A percentile compares a stretch with the other conserved stretches of the same genome.
These are phyloP conservation scores for Andrena fulva DNA, from an alignment of 2,888 invertebrate species.

Conservation along the genomic window DNA sequence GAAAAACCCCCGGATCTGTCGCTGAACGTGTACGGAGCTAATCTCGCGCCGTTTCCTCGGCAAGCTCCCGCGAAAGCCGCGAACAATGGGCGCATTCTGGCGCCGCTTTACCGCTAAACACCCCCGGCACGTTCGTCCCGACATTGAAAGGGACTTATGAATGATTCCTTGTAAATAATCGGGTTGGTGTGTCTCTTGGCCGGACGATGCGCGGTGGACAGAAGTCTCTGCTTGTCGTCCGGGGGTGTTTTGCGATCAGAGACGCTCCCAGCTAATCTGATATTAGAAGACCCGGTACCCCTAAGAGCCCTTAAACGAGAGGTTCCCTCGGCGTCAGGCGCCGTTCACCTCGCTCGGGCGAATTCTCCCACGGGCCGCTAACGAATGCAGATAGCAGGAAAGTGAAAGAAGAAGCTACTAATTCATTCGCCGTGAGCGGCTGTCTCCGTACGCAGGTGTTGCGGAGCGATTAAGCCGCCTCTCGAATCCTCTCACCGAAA, in stretches of 20 bases:
- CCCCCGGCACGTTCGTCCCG: constrained; percentile 22
- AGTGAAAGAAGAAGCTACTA: constrained; percentile 3
- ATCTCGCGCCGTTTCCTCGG: neutral
- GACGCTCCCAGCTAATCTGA: no score
- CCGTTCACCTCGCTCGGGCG: neutral
- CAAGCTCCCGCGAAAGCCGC: constrained; percentile 16
- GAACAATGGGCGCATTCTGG: constrained; percentile 54
- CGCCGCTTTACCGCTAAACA: constrained; percentile 50
- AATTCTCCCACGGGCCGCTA: neutral
- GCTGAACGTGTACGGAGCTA: neutral
- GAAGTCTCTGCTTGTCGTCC: neutral
- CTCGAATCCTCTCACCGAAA: constrained; percentile 19
- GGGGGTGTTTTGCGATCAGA: constrained; percentile 13
- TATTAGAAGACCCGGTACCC: no score
- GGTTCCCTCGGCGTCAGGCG: no score
- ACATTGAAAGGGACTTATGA: constrained; percentile 49
- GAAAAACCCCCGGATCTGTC: constrained; percentile 6
- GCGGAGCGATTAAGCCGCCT: constrained; percentile 32
- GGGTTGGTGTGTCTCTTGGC: neutral
- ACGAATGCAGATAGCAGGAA: neutral
- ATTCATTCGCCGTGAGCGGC: neutral
- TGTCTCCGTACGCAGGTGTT: constrained; percentile 45
- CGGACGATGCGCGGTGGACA: neutral
- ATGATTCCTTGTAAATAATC: constrained; percentile 59
- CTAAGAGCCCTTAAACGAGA: no score